Evolutionary conservation across 2,797 vertebrate genomes (phyloP).

Genomic region (Graptemys geographica): DNA sequence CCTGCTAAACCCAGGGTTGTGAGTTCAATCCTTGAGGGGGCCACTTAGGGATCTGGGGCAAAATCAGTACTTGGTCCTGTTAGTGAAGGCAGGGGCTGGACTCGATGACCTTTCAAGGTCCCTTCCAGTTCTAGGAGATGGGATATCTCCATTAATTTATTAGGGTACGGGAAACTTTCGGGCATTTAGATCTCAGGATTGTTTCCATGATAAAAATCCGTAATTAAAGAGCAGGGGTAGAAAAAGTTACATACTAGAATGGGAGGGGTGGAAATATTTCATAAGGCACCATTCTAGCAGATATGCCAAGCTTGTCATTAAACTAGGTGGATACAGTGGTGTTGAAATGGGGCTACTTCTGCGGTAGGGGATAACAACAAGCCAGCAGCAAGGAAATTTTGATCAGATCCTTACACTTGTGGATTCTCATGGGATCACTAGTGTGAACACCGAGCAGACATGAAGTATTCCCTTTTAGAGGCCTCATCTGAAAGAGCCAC

Average conservation of each 20-base stretch:
- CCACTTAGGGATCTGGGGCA: too few species aligned
- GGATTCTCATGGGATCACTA: neutral
- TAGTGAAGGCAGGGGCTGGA: too few species aligned
- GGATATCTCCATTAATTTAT: too few species aligned
- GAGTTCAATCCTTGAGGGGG: too few species aligned
- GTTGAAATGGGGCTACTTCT: neutral
- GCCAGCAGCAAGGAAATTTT: neutral
- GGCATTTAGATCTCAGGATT: neutral
- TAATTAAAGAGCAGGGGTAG: neutral
- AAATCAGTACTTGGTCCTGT: too few species aligned
- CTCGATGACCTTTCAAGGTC: too few species aligned
- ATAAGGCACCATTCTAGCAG: neutral
- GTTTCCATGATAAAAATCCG: neutral
- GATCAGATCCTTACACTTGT: neutral
- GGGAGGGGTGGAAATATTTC: neutral
- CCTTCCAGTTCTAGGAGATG: too few species aligned
- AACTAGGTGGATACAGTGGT: neutral
- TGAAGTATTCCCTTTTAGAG: neutral
- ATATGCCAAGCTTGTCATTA: neutral
- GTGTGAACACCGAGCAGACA: neutral
- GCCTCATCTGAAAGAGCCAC: neutral
- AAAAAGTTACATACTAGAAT: neutral
- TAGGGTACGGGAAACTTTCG: neutral
- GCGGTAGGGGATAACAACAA: neutral
- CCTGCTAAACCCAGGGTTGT: too few species aligned